Percentiles rank a stretch among this genome's conserved stretches.
phyloP scores from a whole-genome alignment of 2,888 invertebrate species.

The Melinaea marsaeus region DNA sequence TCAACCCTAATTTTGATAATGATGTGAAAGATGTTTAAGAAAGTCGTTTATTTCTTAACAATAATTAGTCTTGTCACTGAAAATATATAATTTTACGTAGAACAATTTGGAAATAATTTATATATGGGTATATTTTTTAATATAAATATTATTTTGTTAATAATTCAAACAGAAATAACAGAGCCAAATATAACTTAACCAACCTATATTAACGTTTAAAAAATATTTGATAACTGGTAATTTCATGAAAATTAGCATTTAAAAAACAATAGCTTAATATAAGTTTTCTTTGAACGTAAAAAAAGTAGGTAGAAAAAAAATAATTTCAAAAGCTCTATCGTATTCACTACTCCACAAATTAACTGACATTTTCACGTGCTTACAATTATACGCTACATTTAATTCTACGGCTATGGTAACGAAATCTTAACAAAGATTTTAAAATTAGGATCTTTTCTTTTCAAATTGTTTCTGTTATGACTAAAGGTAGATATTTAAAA shows the following conservation, averaged over 20 bases:
- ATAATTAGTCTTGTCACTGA: slow-evolving; percentile 31
- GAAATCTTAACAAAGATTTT: slow-evolving; percentile 46
- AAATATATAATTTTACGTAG: slow-evolving; percentile 22
- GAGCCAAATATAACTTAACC: too few relatives aligned
- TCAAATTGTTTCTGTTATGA: too few relatives aligned
- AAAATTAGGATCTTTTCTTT: slow-evolving; percentile 41
- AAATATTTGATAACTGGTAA: too few relatives aligned
- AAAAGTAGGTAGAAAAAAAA: too few relatives aligned
- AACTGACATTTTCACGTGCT: slow-evolving; percentile 45
- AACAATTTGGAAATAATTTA: slow-evolving; percentile 2
- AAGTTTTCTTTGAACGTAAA: too few relatives aligned
- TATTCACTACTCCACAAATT: slow-evolving; percentile 8
- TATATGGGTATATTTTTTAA: not conserved
- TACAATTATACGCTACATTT: slow-evolving; percentile 55
- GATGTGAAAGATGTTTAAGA: slow-evolving; percentile 16
- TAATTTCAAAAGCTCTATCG: not conserved
- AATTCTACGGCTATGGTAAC: slow-evolving; percentile 46
- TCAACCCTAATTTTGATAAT: slow-evolving; percentile 14
- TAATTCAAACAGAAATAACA: too few relatives aligned
- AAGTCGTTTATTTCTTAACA: slow-evolving; percentile 30
- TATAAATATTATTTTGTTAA: too few relatives aligned
- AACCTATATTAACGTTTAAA: too few relatives aligned
- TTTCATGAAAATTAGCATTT: not conserved
- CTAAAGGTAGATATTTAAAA: too few relatives aligned
- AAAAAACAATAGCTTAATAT: not conserved